Evolutionary conservation across 2,888 invertebrate species (phyloP).

Genomic region (Heterodera filipjevi): DNA sequence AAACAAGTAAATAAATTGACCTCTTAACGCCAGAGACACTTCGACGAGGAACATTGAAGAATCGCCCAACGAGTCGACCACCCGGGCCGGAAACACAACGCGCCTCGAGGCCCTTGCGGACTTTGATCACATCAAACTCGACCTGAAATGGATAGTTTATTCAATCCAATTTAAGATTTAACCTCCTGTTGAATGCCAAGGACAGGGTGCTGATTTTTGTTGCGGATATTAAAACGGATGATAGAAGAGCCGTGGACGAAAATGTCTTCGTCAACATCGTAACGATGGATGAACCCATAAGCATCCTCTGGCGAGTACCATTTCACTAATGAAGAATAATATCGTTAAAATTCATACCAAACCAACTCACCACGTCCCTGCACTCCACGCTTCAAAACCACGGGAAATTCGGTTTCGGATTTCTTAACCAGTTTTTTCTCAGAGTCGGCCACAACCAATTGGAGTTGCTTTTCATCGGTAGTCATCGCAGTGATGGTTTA

Average conservation of each 20-base stretch:
- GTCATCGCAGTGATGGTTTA: not conserved
- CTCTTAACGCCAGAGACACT: not conserved
- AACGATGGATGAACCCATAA: not conserved
- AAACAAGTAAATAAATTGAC: not conserved
- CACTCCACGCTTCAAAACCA: not conserved
- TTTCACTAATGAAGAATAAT: not conserved
- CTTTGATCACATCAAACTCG: slow-evolving; percentile 4
- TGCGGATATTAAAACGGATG: not conserved
- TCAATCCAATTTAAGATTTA: too few relatives aligned
- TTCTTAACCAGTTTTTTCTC: not conserved
- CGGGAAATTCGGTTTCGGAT: not conserved
- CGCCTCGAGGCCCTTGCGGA: not conserved
- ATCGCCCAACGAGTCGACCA: not conserved
- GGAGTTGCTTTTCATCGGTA: not conserved
- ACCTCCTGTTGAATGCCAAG: not conserved
- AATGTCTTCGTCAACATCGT: not conserved
- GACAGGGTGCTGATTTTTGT: not conserved
- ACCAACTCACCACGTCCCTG: not conserved
- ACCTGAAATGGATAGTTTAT: too few relatives aligned
- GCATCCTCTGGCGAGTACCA: slow-evolving; percentile 2
- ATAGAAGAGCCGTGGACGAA: not conserved
- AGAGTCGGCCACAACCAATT: not conserved
- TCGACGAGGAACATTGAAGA: not conserved
- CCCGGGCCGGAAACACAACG: not conserved
- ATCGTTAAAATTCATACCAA: not conserved